Evolutionary conservation across 2,888 invertebrate species (phyloP), one percentile per base, ranked within the genome.

Genomic region (Heliconius erato): DNA sequence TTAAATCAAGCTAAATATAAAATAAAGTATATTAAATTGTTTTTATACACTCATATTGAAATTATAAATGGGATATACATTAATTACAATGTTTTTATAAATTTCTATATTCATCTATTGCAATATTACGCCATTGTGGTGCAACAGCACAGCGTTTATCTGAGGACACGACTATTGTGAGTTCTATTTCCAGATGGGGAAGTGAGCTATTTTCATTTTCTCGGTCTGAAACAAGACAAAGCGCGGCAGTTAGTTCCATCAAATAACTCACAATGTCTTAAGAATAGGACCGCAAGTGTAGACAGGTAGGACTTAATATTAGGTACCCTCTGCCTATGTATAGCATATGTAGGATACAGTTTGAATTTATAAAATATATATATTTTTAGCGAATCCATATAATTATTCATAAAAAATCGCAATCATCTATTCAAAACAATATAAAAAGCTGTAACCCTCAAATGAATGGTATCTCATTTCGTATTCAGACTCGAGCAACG

Each of bases 381-480:
- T 23, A 2, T 23, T 59, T 23, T 59, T 9, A 59, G 19, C 23
- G 11, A 59, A 9, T 23, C 19, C 74, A n/a, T 23, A 40, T 14
- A 44, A 44, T 44, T 44, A 72, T 72, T 26, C 26, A 49, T 72
- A 26, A 72, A 72, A 44, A 72, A 44, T 26, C 49, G 16, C 44
- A 67, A 49, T 79, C 28, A 82, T 40, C 54, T 44, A 65, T 78
- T 79, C 72, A 77, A 90, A 89, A 90, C 87, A 88, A 90, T 90
- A 90, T 90, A 91, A 90, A 90, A 90, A 87, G 82, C 88, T 86
- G 88, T 90, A 92, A 93, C 92, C 91, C 92, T 89, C 91, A 91
- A 94, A 93, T 90, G 91, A 92, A 91, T 89, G 90, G 87, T 86
- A 84, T 87, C 91, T 94, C 93, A 94, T 95, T 94, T 90, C 88